Percentiles rank a stretch among this genome's conserved stretches.
Evolutionary conservation across 2,797 vertebrate genomes (phyloP).

Genomic region (Falco cherrug): DNA sequence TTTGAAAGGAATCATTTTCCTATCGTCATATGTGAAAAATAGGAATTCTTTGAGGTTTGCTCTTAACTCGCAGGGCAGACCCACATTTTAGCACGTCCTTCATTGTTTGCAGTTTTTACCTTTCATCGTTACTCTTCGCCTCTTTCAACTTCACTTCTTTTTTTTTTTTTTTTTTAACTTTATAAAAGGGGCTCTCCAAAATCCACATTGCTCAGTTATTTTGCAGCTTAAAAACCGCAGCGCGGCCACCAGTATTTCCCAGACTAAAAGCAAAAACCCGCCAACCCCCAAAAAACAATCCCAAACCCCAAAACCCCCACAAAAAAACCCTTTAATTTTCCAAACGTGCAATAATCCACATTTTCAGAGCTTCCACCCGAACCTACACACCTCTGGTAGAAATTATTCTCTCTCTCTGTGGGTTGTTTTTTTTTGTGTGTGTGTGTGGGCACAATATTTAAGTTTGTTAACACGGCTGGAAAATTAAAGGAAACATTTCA

Average conservation of each 20-base stretch:
- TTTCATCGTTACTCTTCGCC: not conserved
- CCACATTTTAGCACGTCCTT: not conserved
- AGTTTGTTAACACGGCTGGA: not conserved
- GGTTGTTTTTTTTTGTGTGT: too few species aligned
- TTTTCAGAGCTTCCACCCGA: not conserved
- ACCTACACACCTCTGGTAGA: not conserved
- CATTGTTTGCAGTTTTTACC: not conserved
- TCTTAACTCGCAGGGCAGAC: not conserved
- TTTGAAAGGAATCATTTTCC: not conserved
- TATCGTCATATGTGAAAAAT: not conserved
- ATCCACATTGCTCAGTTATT: not conserved
- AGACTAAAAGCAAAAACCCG: not conserved
- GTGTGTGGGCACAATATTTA: not conserved
- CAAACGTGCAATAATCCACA: not conserved
- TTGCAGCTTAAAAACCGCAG: not conserved
- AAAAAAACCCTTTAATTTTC: not conserved
- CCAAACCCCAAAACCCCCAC: too few species aligned
- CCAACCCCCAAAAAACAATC: too few species aligned
- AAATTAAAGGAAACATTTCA: constrained; percentile 33
- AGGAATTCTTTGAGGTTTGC: not conserved
- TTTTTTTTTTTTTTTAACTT: not conserved
- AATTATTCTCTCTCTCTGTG: not conserved
- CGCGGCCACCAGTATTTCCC: not conserved
- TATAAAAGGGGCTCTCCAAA: not conserved
- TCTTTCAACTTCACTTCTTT: not conserved